Evolutionary conservation across 2,888 invertebrate species (phyloP).

Genomic region (Linnaemya tessellans): DNA sequence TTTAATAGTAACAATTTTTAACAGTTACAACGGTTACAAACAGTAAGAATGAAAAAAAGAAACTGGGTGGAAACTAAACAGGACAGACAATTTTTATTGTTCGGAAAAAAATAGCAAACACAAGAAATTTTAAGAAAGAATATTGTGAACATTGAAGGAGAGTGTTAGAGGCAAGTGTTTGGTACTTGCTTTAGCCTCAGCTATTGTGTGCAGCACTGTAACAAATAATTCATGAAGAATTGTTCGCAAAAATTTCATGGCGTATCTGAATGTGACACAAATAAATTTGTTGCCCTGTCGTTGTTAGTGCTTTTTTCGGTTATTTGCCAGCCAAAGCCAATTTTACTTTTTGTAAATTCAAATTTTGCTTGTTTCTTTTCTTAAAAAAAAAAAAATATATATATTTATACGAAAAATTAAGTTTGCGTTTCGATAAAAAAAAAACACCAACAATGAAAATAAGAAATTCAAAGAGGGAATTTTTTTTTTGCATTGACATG

Average conservation of each 20-base stretch:
- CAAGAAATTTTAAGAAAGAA: slow-evolving; percentile 28
- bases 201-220: slow-evolving; percentile 28
- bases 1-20: slow-evolving; percentile 58
- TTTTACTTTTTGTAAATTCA: slow-evolving; percentile 55
- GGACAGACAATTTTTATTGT: slow-evolving; percentile 48
- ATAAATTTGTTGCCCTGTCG: slow-evolving; percentile 80
- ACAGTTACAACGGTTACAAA: slow-evolving; percentile 47
- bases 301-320: slow-evolving; percentile 52
- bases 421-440: slow-evolving; percentile 26
- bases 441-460: slow-evolving; percentile 7
- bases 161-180: slow-evolving; percentile 28
- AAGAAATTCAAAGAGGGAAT: slow-evolving; percentile 24
- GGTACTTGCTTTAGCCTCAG: slow-evolving; percentile 11
- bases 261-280: slow-evolving; percentile 82
- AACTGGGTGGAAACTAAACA: slow-evolving; percentile 54
- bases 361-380: slow-evolving; percentile 44
- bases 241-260: slow-evolving; percentile 76
- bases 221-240: slow-evolving; percentile 80
- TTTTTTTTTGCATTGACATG: slow-evolving; percentile 76
- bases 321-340: slow-evolving; percentile 63
- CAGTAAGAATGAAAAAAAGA: slow-evolving; percentile 10
- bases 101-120: background rate
- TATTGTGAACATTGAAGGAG: background rate
- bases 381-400: slow-evolving; percentile 16
- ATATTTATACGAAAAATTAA: slow-evolving; percentile 32